Percentiles rank a stretch among this genome's conserved stretches.
Evolutionary conservation across 2,797 vertebrate species (phyloP).

Genomic region (Sardinella longiceps): DNA sequence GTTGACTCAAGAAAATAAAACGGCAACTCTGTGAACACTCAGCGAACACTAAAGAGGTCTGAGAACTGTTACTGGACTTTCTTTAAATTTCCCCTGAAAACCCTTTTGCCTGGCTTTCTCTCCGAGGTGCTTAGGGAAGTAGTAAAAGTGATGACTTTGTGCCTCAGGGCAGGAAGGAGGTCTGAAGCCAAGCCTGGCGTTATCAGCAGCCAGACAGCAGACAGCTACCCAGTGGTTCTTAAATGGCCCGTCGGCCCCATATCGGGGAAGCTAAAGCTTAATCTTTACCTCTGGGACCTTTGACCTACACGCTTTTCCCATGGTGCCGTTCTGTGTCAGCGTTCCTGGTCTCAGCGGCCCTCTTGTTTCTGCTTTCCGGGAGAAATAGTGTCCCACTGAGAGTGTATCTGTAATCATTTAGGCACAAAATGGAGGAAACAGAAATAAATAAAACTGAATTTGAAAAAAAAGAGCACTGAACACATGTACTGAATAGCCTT

Average conservation of each 20-base stretch:
- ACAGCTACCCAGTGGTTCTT: conserved; percentile 30
- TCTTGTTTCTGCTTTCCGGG: neutral
- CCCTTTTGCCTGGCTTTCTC: neutral
- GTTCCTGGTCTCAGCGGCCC: neutral
- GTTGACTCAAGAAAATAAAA: neutral
- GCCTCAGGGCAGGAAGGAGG: conserved; percentile 51
- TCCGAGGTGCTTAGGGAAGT: neutral
- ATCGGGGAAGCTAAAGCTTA: conserved; percentile 22
- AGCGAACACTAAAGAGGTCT: neutral
- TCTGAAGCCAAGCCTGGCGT: conserved; percentile 43
- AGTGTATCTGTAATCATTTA: neutral
- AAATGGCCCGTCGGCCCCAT: conserved; percentile 36
- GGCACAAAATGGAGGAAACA: neutral
- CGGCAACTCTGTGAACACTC: neutral
- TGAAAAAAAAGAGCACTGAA: neutral
- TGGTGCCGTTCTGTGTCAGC: neutral
- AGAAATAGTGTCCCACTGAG: conserved; percentile 3
- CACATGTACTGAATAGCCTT: conserved; percentile 7
- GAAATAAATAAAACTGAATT: neutral
- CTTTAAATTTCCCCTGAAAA: neutral
- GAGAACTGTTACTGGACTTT: conserved; percentile 1
- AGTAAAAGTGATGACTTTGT: conserved; percentile 49
- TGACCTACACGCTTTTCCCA: conserved; percentile 1
- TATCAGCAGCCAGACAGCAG: conserved; percentile 53
- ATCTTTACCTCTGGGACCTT: neutral